Evolutionary conservation across 2,888 invertebrate genomes (phyloP), one percentile per base, ranked within the genome.

Genomic region (Catocala fraxini): DNA sequence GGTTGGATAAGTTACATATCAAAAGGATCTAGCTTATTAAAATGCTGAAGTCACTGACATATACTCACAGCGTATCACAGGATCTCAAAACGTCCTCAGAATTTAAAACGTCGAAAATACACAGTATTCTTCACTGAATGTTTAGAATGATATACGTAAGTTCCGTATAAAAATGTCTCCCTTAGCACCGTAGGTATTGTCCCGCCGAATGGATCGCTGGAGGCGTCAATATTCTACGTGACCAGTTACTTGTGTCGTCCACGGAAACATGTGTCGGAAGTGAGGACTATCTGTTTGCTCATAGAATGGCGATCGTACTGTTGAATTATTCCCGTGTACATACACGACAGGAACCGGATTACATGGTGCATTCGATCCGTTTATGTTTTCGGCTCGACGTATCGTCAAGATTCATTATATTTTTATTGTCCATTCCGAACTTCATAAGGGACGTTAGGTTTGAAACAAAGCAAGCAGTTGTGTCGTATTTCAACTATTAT

Each of bases 181-280:
- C 81, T 81, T 76, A 80, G 73, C 80, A 78, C 77, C 71, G 82
- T 83, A 86, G 84, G 89, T 89, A 89, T 89, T 89, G 89, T 89
- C 88, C 84, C 84, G 67, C 82, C 78, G 86, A 88, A 86, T 87
- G 87, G 87, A 88, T 90, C 81, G 92, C 91, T 88, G 70, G 87
- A 89, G 91, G 92, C 92, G 92, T 94, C 93, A 92, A 94, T 94
- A 93, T 93, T 91, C 91, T 94, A 93, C 93, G 93, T 94, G 93
- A 93, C 93, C 91, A 89, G 89, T 85, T 86, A 88, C 86, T 84
- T 87, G 88, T 88, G 89, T 88, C 88, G 86, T 85, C 88, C 86
- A 81, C 88, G 91, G 92, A 92, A 91, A 92, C 92, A 91, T 91
- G 91, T 92, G 93, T 93, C 93, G 93, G 93, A 92, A 90, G 92